phyloP scores from a whole-genome alignment of 1,140 invertebrate genomes.

The Dryas iulia region DNA sequence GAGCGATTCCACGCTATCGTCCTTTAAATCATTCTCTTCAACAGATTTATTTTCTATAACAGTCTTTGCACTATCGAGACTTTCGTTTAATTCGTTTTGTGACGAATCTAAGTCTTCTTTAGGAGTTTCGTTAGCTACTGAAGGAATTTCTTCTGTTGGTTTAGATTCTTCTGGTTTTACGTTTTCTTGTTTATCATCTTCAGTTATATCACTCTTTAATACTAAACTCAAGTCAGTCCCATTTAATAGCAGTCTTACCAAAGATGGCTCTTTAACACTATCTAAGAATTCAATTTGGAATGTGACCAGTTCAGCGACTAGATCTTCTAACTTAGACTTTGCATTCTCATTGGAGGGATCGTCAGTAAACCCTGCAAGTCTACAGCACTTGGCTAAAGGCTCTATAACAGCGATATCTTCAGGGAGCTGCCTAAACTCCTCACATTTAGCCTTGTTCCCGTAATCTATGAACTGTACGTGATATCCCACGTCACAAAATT shows the following conservation, averaged over 20 bases:
- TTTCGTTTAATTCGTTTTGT: slow-evolving; percentile 54
- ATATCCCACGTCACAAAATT: slow-evolving; percentile 78
- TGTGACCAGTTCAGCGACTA: slow-evolving; percentile 64
- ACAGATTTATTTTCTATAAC: slow-evolving; percentile 63
- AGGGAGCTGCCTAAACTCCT: slow-evolving; percentile 82
- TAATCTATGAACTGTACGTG: slow-evolving; percentile 88
- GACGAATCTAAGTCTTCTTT: slow-evolving; percentile 42
- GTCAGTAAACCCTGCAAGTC: slow-evolving; percentile 77
- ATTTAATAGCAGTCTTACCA: slow-evolving; percentile 65
- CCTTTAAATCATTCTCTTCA: slow-evolving; percentile 38
- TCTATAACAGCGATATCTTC: slow-evolving; percentile 81
- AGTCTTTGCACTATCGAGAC: slow-evolving; percentile 56
- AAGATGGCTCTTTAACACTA: slow-evolving; percentile 64
- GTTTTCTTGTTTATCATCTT: slow-evolving; percentile 11
- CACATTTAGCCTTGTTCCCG: slow-evolving; percentile 84
- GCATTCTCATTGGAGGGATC: slow-evolving; percentile 65
- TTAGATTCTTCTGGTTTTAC: neutral
- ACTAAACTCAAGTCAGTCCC: slow-evolving; percentile 55
- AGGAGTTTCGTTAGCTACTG: neutral
- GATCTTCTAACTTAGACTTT: slow-evolving; percentile 75
- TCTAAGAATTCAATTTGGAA: slow-evolving; percentile 79
- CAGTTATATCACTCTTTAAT: slow-evolving; percentile 31
- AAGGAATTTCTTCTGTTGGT: neutral
- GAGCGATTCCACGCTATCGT: slow-evolving; percentile 21
- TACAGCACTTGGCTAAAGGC: slow-evolving; percentile 83